Conservation (phyloP, 2,797 vertebrate genomes). For the Gymnocypris eckloni region DNA sequence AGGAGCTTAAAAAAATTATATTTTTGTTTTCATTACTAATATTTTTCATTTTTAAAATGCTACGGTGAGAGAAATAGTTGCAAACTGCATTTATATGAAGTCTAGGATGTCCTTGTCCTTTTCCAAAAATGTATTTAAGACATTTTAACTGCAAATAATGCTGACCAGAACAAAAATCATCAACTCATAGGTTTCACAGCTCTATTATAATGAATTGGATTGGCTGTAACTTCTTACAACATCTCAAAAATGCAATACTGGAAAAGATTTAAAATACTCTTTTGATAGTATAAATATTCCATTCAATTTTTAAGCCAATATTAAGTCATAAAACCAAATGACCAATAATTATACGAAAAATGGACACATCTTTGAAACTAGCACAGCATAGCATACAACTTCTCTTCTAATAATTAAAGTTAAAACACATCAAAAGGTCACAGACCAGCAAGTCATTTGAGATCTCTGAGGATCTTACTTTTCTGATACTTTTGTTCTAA, state of each 20-base stretch:
- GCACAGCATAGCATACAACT: neutral
- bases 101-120: neutral
- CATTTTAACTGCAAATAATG: neutral
- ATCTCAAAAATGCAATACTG: neutral
- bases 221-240: neutral
- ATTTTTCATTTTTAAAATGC: neutral
- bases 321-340: neutral
- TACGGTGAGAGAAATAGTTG: neutral
- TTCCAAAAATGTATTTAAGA: neutral
- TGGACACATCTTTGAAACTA: neutral
- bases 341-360: neutral
- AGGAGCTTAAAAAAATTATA: neutral
- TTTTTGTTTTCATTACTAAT: neutral
- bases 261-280: neutral
- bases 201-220: neutral
- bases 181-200: neutral
- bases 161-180: neutral
- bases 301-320: neutral
- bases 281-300: neutral
- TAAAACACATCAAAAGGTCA: slow-evolving; percentile 32
- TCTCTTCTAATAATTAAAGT: slow-evolving; percentile 18
- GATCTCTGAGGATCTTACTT: slow-evolving; percentile 28
- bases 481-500: slow-evolving; percentile 56
- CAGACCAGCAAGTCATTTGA: slow-evolving; percentile 26
- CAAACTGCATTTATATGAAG: neutral